These are phyloP conservation scores for Aspidoscelis tigris DNA, from an alignment of 2,113 vertebrate species.

Conservation along the genomic window DNA sequence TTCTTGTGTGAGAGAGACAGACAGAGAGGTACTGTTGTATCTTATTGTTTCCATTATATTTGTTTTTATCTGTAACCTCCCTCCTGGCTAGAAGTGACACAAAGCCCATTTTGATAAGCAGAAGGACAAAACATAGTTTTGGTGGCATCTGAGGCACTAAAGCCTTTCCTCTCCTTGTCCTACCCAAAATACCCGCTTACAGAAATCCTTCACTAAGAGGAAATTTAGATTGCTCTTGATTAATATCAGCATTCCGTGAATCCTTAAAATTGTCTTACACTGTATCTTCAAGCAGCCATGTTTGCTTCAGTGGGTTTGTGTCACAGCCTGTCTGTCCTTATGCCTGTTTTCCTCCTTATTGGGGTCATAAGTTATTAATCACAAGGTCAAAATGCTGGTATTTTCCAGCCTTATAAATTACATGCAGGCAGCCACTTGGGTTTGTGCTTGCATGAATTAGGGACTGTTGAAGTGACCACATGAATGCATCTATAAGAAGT, in stretches of 20 bases:
- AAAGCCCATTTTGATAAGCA: no score
- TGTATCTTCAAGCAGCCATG: not conserved
- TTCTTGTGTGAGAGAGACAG: no score
- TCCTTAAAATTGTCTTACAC: constrained; percentile 24
- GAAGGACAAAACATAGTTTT: no score
- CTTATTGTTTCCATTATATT: no score
- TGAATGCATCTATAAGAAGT: not conserved
- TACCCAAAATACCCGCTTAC: no score
- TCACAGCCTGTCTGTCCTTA: not conserved
- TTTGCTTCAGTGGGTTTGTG: not conserved
- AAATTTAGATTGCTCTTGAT: not conserved
- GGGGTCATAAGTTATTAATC: not conserved
- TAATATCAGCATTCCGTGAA: not conserved
- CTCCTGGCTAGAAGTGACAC: no score
- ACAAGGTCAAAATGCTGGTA: not conserved
- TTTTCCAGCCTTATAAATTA: constrained; percentile 1
- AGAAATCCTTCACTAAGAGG: not conserved
- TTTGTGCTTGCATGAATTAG: not conserved
- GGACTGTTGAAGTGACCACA: no score
- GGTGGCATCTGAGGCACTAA: no score
- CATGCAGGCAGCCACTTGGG: not conserved
- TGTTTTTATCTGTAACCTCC: no score
- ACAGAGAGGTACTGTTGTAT: no score
- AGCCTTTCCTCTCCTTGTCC: no score
- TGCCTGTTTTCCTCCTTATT: not conserved